A percentile compares a stretch with the other conserved stretches of the same genome.
phyloP scores from a whole-genome alignment of 2,113 vertebrate species.

The Apeltes quadracus region DNA sequence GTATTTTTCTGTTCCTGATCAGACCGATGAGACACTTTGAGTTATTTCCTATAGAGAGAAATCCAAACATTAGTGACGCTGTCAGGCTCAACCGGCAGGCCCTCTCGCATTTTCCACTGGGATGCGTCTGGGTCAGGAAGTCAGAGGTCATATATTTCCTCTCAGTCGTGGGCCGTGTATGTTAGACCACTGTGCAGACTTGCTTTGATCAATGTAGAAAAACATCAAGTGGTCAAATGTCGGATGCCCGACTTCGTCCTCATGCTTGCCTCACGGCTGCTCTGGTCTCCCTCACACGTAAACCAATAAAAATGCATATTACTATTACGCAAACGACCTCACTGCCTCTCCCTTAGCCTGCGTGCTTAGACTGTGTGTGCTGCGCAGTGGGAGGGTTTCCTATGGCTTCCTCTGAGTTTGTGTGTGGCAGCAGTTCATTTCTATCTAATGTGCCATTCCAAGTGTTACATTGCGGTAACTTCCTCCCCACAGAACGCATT shows the following conservation, averaged over 20 bases:
- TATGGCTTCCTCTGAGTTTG: conserved; percentile 10
- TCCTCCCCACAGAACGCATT: conserved; percentile 91
- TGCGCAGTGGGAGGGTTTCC: conserved; percentile 13
- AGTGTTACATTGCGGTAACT: conserved; percentile 32
- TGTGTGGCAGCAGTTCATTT: conserved; percentile 12
- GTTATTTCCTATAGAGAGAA: conserved; percentile 76
- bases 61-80: conserved; percentile 73
- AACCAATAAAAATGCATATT: conserved; percentile 3
- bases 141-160: conserved; percentile 74
- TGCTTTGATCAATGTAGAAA: conserved; percentile 68
- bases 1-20: conserved; percentile 66
- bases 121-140: conserved; percentile 65
- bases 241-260: conserved; percentile 50
- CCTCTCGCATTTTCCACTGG: conserved; percentile 61
- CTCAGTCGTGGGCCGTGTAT: conserved; percentile 40
- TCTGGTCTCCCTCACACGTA: conserved; percentile 16
- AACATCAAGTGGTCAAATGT: conserved; percentile 53
- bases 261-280: conserved; percentile 12
- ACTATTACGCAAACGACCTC: not conserved
- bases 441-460: conserved; percentile 19
- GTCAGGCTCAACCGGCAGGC: conserved; percentile 34
- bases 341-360: not conserved
- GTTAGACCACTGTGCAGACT: conserved; percentile 43
- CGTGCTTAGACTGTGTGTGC: conserved; percentile 1
- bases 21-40: conserved; percentile 58